Evolutionary conservation across 2,113 vertebrate species (phyloP), one percentile per base, ranked within the genome.

Genomic region (Microcebus ravelobensis): DNA sequence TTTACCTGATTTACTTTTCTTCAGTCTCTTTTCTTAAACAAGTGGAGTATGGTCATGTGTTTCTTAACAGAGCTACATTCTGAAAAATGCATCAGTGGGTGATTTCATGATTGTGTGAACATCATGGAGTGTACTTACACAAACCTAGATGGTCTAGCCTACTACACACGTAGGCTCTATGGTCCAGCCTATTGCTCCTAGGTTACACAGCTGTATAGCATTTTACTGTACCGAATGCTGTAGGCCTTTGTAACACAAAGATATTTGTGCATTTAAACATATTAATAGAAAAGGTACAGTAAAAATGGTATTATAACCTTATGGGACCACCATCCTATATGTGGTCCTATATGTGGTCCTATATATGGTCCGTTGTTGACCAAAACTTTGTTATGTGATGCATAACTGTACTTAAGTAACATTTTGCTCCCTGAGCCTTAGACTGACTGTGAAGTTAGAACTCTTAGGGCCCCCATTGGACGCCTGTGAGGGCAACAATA

Each of bases 1-100:
- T 39, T 84, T 39, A n/a, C 70, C 76, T 85, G 84, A n/a, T 17
- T 79, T 59, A 89, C 13, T 77, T 94, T 94, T 96, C 70, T 93
- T 36, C 52, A 81, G 25, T 87, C 29, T 90, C n/a, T 59, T 90
- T 59, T 90, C 70, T 89, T 91, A 52, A 80, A 31, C 74, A 90
- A 84, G 21, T 76, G 12, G 9, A 83, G 3, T 87, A 34, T 18
- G 48, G 27, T 76, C 73, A 76, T 76, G 42, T 4, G 73, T 76
- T 27, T 48, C 42, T 31, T 31, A 48, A 48, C 29, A 45, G 27
- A 42, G 27, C 8, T 76, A 18, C 27, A 42, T 76, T 48, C 42
- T 76, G 27, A 76, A 8, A 76, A 76, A 76, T 48, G 42, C 27
- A 31, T 76, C 27, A 29, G 2, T 48, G 17, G 73, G 25, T 15